These are phyloP conservation scores for Actinemys pallida DNA, from an alignment of 2,113 vertebrate genomes.

Conservation along the genomic window DNA sequence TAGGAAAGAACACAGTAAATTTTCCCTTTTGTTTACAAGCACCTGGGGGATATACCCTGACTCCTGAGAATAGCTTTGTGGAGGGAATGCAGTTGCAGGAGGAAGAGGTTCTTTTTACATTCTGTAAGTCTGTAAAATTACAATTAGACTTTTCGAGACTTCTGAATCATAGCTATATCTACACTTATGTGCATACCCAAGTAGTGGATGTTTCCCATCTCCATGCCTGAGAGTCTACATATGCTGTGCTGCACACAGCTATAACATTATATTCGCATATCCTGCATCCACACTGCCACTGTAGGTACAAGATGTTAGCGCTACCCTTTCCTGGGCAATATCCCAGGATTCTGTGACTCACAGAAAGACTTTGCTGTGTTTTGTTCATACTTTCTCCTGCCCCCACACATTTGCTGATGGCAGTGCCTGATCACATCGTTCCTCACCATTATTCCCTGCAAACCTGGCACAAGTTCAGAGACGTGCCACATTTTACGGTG, in stretches of 20 bases:
- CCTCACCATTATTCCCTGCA: not conserved
- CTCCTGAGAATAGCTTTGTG: not conserved
- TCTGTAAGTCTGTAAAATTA: not conserved
- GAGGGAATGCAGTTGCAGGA: not conserved
- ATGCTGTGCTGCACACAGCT: not conserved
- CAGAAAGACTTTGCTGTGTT: not conserved
- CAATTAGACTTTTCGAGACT: not conserved
- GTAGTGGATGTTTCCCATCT: not conserved
- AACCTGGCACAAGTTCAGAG: not conserved
- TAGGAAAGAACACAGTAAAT: not conserved
- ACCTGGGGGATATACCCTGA: not conserved
- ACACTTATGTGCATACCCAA: not conserved
- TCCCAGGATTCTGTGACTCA: not conserved
- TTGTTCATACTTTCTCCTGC: not conserved
- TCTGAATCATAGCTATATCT: not conserved
- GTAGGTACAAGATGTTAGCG: not conserved
- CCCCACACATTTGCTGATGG: not conserved
- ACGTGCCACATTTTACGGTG: not conserved
- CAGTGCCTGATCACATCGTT: not conserved
- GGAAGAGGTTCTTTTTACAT: not conserved
- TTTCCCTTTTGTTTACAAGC: not conserved
- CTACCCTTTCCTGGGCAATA: not conserved
- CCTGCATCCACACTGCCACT: not conserved
- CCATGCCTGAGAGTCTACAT: not conserved
- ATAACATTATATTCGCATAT: not conserved